phyloP scores from a whole-genome alignment of 1,140 invertebrate species.

The Drosophila bipectinata region DNA sequence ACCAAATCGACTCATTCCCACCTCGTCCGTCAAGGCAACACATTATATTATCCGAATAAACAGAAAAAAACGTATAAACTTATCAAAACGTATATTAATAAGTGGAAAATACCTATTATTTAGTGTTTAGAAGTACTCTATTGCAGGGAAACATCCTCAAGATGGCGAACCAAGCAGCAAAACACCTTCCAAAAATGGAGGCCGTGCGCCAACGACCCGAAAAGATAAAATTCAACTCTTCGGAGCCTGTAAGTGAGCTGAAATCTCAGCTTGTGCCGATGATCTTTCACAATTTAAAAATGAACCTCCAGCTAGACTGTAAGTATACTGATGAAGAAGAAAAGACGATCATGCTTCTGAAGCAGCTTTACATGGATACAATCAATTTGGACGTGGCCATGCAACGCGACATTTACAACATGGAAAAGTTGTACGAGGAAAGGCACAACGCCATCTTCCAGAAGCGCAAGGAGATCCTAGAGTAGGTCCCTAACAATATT shows the following conservation, averaged over 20 bases:
- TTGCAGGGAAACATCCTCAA: background rate
- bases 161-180: background rate
- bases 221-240: background rate
- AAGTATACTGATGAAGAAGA: constrained; percentile 87
- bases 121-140: background rate
- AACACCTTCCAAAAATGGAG: background rate
- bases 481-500: constrained; percentile 44
- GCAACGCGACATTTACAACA: constrained; percentile 93
- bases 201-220: background rate
- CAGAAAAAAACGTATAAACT: background rate
- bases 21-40: background rate
- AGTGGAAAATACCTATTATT: background rate
- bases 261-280: background rate
- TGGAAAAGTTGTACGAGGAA: constrained; percentile 92
- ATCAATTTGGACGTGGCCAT: constrained; percentile 94
- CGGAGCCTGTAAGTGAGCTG: constrained; percentile 23
- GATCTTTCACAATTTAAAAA: background rate
- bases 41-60: background rate
- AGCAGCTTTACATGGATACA: constrained; percentile 92
- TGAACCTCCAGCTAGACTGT: constrained; percentile 13
- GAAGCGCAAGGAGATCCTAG: constrained; percentile 69
- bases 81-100: background rate
- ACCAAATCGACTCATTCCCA: constrained; percentile 6
- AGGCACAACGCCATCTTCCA: constrained; percentile 72
- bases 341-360: constrained; percentile 92